A percentile compares a stretch with the other conserved stretches of the same genome.
Conservation (phyloP, 2,797 vertebrate genomes). For the Eidolon dupreanum region DNA sequence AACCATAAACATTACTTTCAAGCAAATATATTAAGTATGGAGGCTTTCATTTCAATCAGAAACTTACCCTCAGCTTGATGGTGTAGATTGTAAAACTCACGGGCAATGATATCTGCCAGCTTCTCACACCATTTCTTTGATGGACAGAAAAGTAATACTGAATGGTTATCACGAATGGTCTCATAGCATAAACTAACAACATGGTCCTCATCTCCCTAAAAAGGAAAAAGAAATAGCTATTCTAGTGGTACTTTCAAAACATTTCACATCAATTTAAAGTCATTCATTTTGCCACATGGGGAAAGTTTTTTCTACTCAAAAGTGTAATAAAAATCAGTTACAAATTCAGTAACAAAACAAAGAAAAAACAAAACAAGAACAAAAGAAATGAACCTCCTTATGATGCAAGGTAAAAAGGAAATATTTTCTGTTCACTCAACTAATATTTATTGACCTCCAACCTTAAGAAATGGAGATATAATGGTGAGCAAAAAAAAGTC, state of each 20-base stretch:
- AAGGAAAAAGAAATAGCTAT: conserved; percentile 13
- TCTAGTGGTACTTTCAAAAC: not conserved
- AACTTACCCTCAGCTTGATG: conserved; percentile 80
- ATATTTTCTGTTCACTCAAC: not conserved
- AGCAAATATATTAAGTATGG: not conserved
- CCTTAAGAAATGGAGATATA: not conserved
- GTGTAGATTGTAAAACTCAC: conserved; percentile 93
- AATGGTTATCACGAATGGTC: conserved; percentile 92
- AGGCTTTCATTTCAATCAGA: not conserved
- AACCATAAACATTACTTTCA: not conserved
- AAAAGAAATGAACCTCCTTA: not conserved
- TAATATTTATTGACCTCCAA: not conserved
- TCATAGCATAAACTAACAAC: conserved; percentile 97
- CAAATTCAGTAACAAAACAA: not conserved
- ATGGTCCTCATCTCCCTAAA: conserved; percentile 97
- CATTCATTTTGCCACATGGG: not conserved
- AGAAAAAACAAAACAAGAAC: not conserved
- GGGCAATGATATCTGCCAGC: conserved; percentile 93
- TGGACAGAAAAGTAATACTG: conserved; percentile 96
- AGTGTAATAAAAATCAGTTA: conserved; percentile 51
- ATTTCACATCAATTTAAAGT: conserved; percentile 46
- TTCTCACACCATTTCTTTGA: conserved; percentile 99
- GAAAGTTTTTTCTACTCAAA: conserved; percentile 42
- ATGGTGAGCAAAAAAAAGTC: conserved; percentile 2
- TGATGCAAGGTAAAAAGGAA: not conserved